A percentile compares a stretch with the other conserved stretches of the same genome.
Evolutionary conservation across 2,888 invertebrate genomes (phyloP).

Genomic region (Craniophora ligustri): DNA sequence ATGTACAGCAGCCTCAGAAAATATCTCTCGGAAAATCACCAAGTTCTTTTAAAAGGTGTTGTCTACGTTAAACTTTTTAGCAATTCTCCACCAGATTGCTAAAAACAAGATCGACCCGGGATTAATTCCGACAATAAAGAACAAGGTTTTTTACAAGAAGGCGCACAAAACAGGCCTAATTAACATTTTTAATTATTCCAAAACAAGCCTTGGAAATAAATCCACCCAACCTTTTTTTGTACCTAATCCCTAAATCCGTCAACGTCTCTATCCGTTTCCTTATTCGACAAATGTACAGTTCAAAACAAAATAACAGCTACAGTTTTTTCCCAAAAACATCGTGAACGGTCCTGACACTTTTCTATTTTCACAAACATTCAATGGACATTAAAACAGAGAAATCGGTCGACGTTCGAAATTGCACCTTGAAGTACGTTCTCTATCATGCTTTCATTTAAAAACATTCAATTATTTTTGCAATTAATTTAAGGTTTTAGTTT

Average conservation of each 20-base stretch:
- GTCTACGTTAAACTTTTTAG: too few species aligned
- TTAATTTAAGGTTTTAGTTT: too few species aligned
- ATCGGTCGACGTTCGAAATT: conserved; percentile 13
- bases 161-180: background rate
- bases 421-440: background rate
- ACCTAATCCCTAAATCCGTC: conserved; percentile 23
- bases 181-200: background rate
- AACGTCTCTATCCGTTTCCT: background rate
- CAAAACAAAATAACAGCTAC: conserved; percentile 15
- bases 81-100: too few species aligned
- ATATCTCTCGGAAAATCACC: too few species aligned
- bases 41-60: too few species aligned
- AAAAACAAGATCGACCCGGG: too few species aligned
- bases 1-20: too few species aligned
- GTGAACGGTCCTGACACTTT: conserved; percentile 35
- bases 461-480: too few species aligned
- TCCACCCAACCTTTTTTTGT: conserved; percentile 7
- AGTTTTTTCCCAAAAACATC: conserved; percentile 38
- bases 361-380: conserved; percentile 40
- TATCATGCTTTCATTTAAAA: too few species aligned
- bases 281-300: conserved; percentile 1
- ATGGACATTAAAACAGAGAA: conserved; percentile 30
- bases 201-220: conserved; percentile 7
- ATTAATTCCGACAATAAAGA: background rate
- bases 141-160: too few species aligned